A percentile compares a stretch with the other conserved stretches of the same genome.
These are phyloP conservation scores for Rhynchotus rufescens DNA, from an alignment of 2,797 vertebrate genomes.

Conservation along the genomic window DNA sequence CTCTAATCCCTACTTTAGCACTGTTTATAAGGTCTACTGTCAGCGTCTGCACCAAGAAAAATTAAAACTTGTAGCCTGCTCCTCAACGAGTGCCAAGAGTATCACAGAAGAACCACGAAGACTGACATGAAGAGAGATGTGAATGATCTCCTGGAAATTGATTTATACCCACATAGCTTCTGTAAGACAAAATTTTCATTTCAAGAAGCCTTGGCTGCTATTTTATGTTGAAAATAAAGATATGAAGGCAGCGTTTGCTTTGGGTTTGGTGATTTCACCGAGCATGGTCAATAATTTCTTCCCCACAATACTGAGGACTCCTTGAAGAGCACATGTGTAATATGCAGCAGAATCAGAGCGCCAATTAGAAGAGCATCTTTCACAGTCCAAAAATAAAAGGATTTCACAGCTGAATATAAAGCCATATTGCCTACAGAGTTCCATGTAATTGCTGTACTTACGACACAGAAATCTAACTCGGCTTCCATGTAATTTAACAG, in stretches of 20 bases:
- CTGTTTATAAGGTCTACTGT: background rate
- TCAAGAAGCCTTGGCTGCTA: background rate
- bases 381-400: conserved; percentile 52
- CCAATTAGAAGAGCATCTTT: conserved; percentile 27
- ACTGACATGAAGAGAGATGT: background rate
- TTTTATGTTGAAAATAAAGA: conserved; percentile 14
- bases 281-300: background rate
- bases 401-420: conserved; percentile 71
- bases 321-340: background rate
- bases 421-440: conserved; percentile 70
- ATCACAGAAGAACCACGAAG: background rate
- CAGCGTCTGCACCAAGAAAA: background rate
- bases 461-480: conserved; percentile 78
- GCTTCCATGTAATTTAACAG: conserved; percentile 82
- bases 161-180: background rate
- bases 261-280: conserved; percentile 1
- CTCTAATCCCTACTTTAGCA: background rate
- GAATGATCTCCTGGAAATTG: background rate
- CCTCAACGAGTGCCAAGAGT: background rate
- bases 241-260: background rate
- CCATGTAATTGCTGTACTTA: conserved; percentile 81
- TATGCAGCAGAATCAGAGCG: background rate
- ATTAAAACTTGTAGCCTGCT: background rate
- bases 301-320: background rate
- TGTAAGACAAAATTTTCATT: background rate